These are phyloP conservation scores for Amblyjoppa fuscipennis DNA, from an alignment of 2,888 invertebrate species.

Conservation along the genomic window DNA sequence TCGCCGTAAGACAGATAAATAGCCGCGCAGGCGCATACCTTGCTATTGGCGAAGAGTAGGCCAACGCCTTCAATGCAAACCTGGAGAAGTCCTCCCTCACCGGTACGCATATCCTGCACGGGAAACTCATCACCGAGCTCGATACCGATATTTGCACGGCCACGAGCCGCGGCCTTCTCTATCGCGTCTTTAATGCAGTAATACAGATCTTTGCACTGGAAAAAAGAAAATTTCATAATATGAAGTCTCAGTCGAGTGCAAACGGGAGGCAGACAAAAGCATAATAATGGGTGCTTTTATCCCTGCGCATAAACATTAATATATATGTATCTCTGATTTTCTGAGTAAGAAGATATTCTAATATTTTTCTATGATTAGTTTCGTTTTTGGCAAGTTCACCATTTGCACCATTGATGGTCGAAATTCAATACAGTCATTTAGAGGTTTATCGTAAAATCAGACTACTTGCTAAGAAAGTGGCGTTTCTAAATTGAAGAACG, in stretches of 20 bases:
- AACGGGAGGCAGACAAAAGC: neutral
- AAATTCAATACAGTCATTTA: neutral
- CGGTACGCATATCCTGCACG: conserved; percentile 98
- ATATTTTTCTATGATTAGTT: conserved; percentile 14
- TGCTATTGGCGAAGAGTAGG: conserved; percentile 99
- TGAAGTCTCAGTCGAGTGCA: neutral
- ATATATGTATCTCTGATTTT: neutral
- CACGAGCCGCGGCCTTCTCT: conserved; percentile 92
- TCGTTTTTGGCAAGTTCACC: neutral
- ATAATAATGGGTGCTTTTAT: neutral
- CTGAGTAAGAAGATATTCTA: neutral
- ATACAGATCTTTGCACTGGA: conserved; percentile 98
- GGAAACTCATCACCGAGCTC: conserved; percentile 98
- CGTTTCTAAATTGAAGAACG: neutral
- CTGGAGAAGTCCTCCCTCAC: conserved; percentile 98
- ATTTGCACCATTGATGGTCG: too few species aligned
- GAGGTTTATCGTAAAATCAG: neutral
- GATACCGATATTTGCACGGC: conserved; percentile 91
- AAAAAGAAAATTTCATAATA: conserved; percentile 68
- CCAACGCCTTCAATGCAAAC: conserved; percentile 99
- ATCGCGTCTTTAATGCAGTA: conserved; percentile 99
- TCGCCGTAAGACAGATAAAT: neutral
- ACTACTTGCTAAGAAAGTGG: neutral
- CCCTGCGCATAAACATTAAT: neutral
- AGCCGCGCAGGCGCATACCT: conserved; percentile 89